Evolutionary conservation across 1,140 invertebrate species (phyloP).

Genomic region (Macrobrachium nipponense): DNA sequence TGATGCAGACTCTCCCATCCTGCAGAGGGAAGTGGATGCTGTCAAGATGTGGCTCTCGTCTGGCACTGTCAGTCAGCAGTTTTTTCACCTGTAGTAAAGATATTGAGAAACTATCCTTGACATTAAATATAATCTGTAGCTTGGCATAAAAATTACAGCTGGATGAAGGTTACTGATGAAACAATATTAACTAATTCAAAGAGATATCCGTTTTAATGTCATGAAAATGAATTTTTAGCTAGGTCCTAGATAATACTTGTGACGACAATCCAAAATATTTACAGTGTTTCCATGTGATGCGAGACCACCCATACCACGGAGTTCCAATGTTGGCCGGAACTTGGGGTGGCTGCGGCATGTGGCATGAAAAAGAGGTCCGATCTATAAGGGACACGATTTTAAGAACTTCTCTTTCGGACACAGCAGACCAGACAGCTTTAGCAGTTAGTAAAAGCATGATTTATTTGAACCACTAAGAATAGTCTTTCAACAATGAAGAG

Average conservation of each 20-base stretch:
- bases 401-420: no score
- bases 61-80: slow-evolving; percentile 21
- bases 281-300: slow-evolving; percentile 53
- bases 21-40: slow-evolving; percentile 49
- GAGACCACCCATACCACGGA: slow-evolving; percentile 33
- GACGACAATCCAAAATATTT: no score
- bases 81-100: no score
- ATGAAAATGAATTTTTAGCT: not conserved
- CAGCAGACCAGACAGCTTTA: no score
- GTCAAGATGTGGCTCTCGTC: slow-evolving; percentile 28
- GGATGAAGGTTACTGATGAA: no score
- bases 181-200: no score
- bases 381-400: not conserved
- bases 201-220: not conserved
- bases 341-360: slow-evolving; percentile 41
- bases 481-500: no score
- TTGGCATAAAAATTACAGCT: not conserved
- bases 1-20: slow-evolving; percentile 40
- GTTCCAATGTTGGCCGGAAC: slow-evolving; percentile 39
- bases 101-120: not conserved
- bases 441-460: no score
- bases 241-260: not conserved
- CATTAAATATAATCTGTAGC: no score
- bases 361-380: not conserved
- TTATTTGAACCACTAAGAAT: no score